These are phyloP conservation scores for Phylloscopus trochilus DNA, from an alignment of 2,113 vertebrate species.

Conservation along the genomic window DNA sequence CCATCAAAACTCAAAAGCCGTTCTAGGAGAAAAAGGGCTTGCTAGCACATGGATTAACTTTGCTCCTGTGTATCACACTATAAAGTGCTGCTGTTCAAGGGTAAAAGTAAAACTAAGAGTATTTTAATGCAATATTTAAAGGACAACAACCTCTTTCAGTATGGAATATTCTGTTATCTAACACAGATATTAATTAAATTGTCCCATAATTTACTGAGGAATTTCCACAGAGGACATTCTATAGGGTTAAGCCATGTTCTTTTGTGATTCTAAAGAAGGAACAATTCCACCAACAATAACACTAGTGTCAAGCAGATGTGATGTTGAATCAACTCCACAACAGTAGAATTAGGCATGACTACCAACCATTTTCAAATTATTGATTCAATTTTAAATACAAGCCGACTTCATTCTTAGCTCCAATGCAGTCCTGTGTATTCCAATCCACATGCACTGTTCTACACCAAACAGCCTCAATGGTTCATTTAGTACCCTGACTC, in stretches of 20 bases:
- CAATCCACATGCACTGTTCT: background rate
- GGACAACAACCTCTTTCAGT: background rate
- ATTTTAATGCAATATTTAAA: background rate
- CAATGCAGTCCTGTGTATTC: background rate
- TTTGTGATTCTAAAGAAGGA: background rate
- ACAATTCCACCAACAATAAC: background rate
- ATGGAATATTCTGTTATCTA: background rate
- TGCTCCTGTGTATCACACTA: background rate
- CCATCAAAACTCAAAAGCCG: background rate
- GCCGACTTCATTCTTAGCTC: background rate
- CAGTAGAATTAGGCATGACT: background rate
- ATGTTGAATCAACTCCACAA: background rate
- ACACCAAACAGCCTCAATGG: background rate
- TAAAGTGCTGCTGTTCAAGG: background rate
- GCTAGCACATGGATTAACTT: background rate
- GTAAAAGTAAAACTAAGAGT: background rate
- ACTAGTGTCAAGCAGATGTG: background rate
- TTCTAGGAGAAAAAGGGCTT: background rate
- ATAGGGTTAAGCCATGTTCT: background rate
- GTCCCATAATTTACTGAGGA: background rate
- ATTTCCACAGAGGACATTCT: background rate
- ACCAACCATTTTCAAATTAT: background rate
- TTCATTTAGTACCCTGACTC: background rate
- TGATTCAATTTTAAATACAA: background rate
- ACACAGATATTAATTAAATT: background rate